These are phyloP conservation scores for Pollenia angustigena DNA, from an alignment of 2,888 invertebrate species.

Conservation along the genomic window DNA sequence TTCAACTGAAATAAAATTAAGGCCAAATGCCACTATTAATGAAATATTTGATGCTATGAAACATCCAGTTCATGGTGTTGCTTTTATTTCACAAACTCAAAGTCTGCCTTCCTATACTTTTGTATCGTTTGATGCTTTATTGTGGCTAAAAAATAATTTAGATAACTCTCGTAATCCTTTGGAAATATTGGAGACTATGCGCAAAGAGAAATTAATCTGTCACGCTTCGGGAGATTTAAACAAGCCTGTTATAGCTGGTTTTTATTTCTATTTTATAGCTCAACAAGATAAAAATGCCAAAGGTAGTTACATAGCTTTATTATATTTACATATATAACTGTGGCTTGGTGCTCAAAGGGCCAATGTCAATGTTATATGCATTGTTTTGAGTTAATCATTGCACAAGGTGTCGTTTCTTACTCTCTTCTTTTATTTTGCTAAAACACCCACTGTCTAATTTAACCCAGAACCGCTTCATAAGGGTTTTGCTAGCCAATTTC, in stretches of 20 bases:
- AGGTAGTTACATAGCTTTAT: conserved; percentile 76
- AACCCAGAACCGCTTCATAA: too few species aligned
- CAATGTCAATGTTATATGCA: too few species aligned
- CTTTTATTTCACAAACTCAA: conserved; percentile 90
- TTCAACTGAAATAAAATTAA: conserved; percentile 86
- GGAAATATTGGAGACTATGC: conserved; percentile 88
- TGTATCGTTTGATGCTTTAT: conserved; percentile 94
- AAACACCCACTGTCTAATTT: too few species aligned
- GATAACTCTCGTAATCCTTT: conserved; percentile 88
- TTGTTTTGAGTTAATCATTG: too few species aligned
- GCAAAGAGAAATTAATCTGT: conserved; percentile 90
- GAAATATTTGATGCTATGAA: conserved; percentile 94
- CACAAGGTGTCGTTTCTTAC: too few species aligned
- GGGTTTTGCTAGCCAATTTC: too few species aligned
- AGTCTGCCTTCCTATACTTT: conserved; percentile 94
- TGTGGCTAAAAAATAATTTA: conserved; percentile 93
- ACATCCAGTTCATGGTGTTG: conserved; percentile 89
- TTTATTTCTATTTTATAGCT: conserved; percentile 95
- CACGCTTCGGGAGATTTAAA: conserved; percentile 95
- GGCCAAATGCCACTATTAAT: conserved; percentile 86
- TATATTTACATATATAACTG: too few species aligned
- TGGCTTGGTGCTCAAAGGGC: too few species aligned
- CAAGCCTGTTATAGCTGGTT: conserved; percentile 93
- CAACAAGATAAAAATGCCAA: conserved; percentile 85
- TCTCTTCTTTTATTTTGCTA: too few species aligned